Evolutionary conservation across 2,888 invertebrate genomes (phyloP).

Genomic region (Andrena haemorrhoa): DNA sequence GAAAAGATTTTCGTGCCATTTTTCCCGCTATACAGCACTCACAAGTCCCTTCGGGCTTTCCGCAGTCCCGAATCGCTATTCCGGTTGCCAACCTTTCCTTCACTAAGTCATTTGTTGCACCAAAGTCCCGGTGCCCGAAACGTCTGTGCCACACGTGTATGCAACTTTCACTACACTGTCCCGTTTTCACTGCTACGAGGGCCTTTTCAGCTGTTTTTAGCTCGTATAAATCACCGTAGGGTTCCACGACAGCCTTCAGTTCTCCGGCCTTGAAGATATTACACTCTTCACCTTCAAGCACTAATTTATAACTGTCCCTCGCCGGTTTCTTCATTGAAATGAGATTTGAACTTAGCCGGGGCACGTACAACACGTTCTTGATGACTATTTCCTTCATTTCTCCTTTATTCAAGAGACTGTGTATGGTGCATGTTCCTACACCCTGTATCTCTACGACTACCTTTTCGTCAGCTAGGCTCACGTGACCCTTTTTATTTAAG

Average conservation of each 20-base stretch:
- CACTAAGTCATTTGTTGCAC: conserved; percentile 54
- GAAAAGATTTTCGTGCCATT: no score
- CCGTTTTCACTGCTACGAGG: conserved; percentile 10
- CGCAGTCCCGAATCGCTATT: conserved; percentile 62
- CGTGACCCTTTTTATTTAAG: no score
- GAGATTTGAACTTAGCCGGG: conserved; percentile 54
- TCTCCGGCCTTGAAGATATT: conserved; percentile 42
- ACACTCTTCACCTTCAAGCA: conserved; percentile 45
- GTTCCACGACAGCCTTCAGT: conserved; percentile 37
- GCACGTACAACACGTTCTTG: conserved; percentile 57
- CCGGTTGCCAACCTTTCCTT: conserved; percentile 55
- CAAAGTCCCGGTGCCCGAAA: conserved; percentile 39
- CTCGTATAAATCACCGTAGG: conserved; percentile 47
- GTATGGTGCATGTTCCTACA: background rate
- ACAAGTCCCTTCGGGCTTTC: conserved; percentile 26
- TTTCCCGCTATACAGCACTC: conserved; percentile 65
- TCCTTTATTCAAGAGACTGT: background rate
- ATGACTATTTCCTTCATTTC: conserved; percentile 3
- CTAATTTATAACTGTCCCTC: conserved; percentile 35
- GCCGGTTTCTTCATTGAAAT: conserved; percentile 59
- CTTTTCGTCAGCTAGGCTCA: no score
- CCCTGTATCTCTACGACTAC: background rate
- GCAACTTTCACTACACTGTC: conserved; percentile 48
- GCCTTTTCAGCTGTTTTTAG: conserved; percentile 44
- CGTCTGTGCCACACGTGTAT: conserved; percentile 56